Evolutionary conservation across 2,797 vertebrate species (phyloP), one percentile per base, ranked within the genome.

Genomic region (Loriculus beryllinus): DNA sequence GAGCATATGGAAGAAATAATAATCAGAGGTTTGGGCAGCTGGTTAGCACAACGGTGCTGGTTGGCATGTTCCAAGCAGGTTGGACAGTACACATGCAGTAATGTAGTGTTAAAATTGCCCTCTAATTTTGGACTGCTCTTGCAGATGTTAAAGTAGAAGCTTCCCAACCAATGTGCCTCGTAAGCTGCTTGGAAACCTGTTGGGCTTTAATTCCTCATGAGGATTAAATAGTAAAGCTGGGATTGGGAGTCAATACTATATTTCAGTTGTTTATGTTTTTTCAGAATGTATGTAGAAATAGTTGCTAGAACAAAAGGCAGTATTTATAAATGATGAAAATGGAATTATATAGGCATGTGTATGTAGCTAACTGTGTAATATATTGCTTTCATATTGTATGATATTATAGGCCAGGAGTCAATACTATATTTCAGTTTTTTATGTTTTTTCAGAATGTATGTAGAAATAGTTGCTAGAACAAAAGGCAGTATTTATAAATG

Each of bases 1-100:
- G 28, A 87, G 62, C 86, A 91, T 88, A 89, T 93, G 94, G 87
- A 82, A 92, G 85, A 42, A 92, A 92, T 92, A 67, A 93, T 2
- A n/a, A 47, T 8, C 60, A 17, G 86, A 56, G 71, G 29, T 28
- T 93, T 26, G 14, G 5, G 77, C 81, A 69, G 83, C 57, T 82
- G 83, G 54, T 23, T 52, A 84, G 82, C 39, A 28, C 63, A 67
- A 16, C 21, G n/a, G 79, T 49, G 11, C 72, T 45, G 79, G 39
- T 16, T 52, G 92, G 91, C 65, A 18, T 10, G 25, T 40, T 65
- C 52, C 0, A 12, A 80, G 89, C 89, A 88, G 91, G 79, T 59
- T 47, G 87, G 91, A 37, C 37, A 18, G 33, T 19, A 39, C 40
- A 23, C 1, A 1, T 43, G 56, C 42, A 7, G 56, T 7, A 43